phyloP scores from a whole-genome alignment of 1,140 invertebrate genomes.

The Zaprionus capensis region DNA sequence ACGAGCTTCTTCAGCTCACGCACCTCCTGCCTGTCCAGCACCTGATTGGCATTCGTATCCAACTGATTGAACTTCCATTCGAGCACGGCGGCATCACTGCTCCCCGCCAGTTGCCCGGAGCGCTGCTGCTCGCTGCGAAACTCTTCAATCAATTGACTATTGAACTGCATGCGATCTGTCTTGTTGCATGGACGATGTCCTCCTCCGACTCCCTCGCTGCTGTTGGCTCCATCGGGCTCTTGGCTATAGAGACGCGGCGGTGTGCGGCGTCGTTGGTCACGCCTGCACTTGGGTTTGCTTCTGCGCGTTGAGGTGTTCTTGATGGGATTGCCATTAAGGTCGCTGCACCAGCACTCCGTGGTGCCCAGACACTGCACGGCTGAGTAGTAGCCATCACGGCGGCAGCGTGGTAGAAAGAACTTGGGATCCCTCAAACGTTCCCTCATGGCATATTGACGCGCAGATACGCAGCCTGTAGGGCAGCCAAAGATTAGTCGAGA shows the following conservation, averaged over 20 bases:
- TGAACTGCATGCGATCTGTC: slow-evolving; percentile 91
- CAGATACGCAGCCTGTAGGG: slow-evolving; percentile 70
- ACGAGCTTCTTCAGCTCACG: slow-evolving; percentile 91
- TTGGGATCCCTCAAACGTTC: slow-evolving; percentile 79
- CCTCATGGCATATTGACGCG: slow-evolving; percentile 70
- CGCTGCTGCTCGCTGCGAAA: slow-evolving; percentile 91
- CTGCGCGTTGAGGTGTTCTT: slow-evolving; percentile 89
- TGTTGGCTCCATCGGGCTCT: slow-evolving; percentile 49
- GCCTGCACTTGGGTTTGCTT: slow-evolving; percentile 88
- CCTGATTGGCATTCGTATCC: slow-evolving; percentile 90
- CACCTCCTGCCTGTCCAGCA: slow-evolving; percentile 92
- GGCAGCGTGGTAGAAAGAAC: slow-evolving; percentile 89
- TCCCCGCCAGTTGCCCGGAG: slow-evolving; percentile 49
- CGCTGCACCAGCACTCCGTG: slow-evolving; percentile 92
- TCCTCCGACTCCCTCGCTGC: slow-evolving; percentile 44
- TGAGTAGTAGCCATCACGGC: slow-evolving; percentile 92
- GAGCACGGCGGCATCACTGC: slow-evolving; percentile 86
- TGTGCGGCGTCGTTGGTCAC: slow-evolving; percentile 83
- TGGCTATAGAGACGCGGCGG: slow-evolving; percentile 55
- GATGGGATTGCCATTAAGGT: slow-evolving; percentile 90
- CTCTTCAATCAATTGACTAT: slow-evolving; percentile 91
- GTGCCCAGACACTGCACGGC: slow-evolving; percentile 92
- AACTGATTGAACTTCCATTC: slow-evolving; percentile 95
- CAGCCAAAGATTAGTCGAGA: not conserved
- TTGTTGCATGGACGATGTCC: slow-evolving; percentile 87